These are phyloP conservation scores for Theonella swinhoei DNA, from an alignment of 37 sponge, comb jelly and placozoan species.

Conservation along the genomic window DNA sequence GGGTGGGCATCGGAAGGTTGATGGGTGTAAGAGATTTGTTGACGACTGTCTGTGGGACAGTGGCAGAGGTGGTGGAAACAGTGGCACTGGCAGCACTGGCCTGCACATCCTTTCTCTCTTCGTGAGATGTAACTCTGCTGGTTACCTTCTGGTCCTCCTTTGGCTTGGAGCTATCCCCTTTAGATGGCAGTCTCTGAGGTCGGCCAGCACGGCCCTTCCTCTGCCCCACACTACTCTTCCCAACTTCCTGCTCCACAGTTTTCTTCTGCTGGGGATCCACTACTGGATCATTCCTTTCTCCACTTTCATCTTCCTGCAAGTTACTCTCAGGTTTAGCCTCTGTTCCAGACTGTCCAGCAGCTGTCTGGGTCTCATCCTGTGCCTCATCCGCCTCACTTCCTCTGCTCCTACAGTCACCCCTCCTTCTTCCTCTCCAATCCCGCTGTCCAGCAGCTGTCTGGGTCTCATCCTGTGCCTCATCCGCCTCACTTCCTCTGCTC, in stretches of 20 bases:
- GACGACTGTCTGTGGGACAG: not conserved
- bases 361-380: too few species aligned
- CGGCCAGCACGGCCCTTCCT: too few species aligned
- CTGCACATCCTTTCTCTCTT: not conserved
- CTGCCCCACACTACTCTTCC: too few species aligned
- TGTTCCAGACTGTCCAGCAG: not conserved
- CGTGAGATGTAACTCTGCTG: not conserved
- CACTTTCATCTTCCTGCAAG: not conserved
- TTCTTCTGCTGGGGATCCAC: not conserved
- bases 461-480: not conserved
- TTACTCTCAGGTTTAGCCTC: not conserved
- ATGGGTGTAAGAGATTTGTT: not conserved
- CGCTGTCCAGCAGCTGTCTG: conserved; percentile 4
- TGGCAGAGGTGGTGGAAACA: not conserved
- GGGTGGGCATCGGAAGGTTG: not conserved
- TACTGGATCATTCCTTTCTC: too few species aligned
- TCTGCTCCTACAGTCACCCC: not conserved
- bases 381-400: not conserved
- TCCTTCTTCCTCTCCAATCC: conserved; percentile 1
- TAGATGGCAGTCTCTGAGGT: not conserved
- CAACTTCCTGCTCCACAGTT: too few species aligned
- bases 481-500: not conserved
- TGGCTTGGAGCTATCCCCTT: not conserved
- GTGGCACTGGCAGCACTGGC: not conserved
- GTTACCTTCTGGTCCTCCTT: not conserved